phyloP scores from a whole-genome alignment of 2,113 vertebrate genomes.

The western clawed frog (Xenopus tropicalis) region UCB_Xtro_10.0 CM004450.2:57458001-57458500 shows the following conservation, averaged over 20 bases:
- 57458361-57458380: background rate
- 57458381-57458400: background rate
- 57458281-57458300: constrained; percentile 40
- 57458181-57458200: constrained; percentile 44
- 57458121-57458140: constrained; percentile 45
- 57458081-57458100: constrained; percentile 41
- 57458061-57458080: constrained; percentile 34
- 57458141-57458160: constrained; percentile 44
- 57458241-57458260: constrained; percentile 33
- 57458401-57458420: background rate
- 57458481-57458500: too few species aligned
- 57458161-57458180: constrained; percentile 45
- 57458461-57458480: too few species aligned
- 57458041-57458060: constrained; percentile 40
- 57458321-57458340: constrained; percentile 32
- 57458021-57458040: constrained; percentile 39
- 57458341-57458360: constrained; percentile 20
- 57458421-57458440: too few species aligned
- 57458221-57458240: constrained; percentile 42
- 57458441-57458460: too few species aligned
- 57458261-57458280: constrained; percentile 22
- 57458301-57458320: constrained; percentile 17
- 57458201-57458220: constrained; percentile 38
- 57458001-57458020: constrained; percentile 8
- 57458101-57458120: constrained; percentile 38